Conservation (phyloP, 2,888 invertebrate species). For the Euplagia quadripunctaria region DNA sequence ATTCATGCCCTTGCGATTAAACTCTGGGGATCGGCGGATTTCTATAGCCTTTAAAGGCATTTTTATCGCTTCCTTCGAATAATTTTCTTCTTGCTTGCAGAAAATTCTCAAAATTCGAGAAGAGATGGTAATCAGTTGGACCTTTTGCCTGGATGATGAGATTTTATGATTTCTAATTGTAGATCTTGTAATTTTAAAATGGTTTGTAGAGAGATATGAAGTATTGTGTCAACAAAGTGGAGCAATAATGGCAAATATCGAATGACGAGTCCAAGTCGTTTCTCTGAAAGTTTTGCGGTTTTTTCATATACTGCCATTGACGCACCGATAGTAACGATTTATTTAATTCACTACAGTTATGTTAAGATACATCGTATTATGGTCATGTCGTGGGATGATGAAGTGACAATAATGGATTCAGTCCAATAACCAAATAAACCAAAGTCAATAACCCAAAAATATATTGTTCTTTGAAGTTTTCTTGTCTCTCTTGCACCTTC, state of each 20-base stretch:
- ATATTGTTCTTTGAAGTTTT: background rate
- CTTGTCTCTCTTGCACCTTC: background rate
- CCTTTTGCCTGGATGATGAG: background rate
- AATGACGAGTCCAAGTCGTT: background rate
- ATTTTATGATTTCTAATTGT: background rate
- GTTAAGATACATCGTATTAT: background rate
- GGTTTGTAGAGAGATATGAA: background rate
- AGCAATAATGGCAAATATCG: background rate
- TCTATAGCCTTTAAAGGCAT: too few species aligned
- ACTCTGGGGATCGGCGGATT: too few species aligned
- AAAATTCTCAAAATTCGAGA: conserved; percentile 1
- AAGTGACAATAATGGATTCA: background rate
- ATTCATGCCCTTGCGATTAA: too few species aligned
- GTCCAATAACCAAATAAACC: background rate
- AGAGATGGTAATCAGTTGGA: background rate
- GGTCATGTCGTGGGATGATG: background rate
- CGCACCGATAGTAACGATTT: background rate
- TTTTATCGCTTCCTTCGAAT: too few species aligned
- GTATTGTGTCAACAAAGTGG: background rate
- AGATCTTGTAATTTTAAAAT: background rate
- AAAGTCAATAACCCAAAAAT: background rate
- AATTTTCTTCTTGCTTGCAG: background rate
- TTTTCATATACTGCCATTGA: background rate
- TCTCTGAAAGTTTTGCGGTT: background rate
- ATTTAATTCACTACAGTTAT: background rate